Evolutionary conservation across 2,888 invertebrate genomes (phyloP).

Genomic region (Bimastos eiseni): DNA sequence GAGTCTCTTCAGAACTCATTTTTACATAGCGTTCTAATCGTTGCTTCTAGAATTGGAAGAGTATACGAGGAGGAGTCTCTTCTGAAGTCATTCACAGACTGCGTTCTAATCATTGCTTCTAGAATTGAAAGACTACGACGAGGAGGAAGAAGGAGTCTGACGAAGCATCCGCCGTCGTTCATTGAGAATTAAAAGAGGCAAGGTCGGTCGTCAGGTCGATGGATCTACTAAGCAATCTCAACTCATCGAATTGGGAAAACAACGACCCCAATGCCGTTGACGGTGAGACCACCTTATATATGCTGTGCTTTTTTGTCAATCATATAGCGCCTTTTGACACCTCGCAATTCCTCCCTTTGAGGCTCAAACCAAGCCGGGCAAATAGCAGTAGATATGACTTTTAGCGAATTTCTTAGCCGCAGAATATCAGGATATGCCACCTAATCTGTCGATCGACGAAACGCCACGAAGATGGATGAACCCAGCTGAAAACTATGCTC

Average conservation of each 20-base stretch:
- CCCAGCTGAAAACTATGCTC: not conserved
- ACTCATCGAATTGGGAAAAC: constrained; percentile 28
- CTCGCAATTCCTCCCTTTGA: not conserved
- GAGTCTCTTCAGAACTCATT: not conserved
- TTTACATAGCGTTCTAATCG: too few species aligned
- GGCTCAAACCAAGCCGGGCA: too few species aligned
- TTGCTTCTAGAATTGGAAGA: not conserved
- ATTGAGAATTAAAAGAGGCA: not conserved
- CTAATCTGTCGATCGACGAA: not conserved
- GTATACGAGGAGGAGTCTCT: too few species aligned
- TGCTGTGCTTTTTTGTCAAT: not conserved
- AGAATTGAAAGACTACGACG: not conserved
- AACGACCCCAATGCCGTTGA: not conserved
- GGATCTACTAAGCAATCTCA: constrained; percentile 28
- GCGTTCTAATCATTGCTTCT: not conserved
- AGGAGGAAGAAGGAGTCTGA: not conserved
- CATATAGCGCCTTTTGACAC: not conserved
- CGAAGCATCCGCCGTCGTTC: not conserved
- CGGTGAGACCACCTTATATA: not conserved
- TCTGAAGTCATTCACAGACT: too few species aligned
- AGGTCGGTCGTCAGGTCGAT: not conserved
- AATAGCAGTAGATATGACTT: not conserved
- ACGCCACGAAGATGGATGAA: not conserved
- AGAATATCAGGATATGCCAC: not conserved
- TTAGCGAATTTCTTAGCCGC: not conserved